Evolutionary conservation across 2,113 vertebrate genomes (phyloP).

Genomic region (Bufo bufo): DNA sequence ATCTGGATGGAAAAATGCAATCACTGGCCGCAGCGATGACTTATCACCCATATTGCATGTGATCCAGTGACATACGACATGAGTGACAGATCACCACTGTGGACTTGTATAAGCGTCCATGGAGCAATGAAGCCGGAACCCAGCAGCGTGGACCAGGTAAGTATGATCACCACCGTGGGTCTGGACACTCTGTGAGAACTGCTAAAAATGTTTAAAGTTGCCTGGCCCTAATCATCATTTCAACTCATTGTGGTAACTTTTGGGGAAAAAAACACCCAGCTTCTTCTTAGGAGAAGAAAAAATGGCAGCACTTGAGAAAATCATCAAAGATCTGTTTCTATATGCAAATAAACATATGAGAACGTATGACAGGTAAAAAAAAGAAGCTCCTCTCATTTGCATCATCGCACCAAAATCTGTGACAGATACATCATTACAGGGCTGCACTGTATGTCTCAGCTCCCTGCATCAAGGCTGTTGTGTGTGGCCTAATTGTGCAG

Average conservation of each 20-base stretch:
- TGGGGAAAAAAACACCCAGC: background rate
- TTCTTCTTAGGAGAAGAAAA: background rate
- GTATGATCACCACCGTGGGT: too few species aligned
- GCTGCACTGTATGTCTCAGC: background rate
- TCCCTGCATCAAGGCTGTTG: background rate
- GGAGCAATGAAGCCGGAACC: too few species aligned
- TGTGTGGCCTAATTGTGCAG: constrained; percentile 56
- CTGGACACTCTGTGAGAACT: too few species aligned
- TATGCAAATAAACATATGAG: background rate
- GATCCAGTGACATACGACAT: too few species aligned
- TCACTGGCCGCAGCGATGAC: too few species aligned
- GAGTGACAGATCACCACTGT: too few species aligned
- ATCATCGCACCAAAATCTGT: background rate
- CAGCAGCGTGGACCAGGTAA: too few species aligned
- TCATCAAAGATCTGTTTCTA: background rate
- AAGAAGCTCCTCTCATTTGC: background rate
- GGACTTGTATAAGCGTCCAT: too few species aligned
- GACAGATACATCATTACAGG: background rate
- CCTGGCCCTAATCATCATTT: background rate
- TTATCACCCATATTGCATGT: too few species aligned
- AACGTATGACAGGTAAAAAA: background rate
- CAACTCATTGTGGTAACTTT: background rate
- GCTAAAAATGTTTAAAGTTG: too few species aligned
- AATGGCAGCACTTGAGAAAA: background rate
- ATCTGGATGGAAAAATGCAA: too few species aligned